Percentiles rank a stretch among this genome's conserved stretches.
phyloP scores from a whole-genome alignment of 2,797 vertebrate species.

The Enteromius mattozi region DNA sequence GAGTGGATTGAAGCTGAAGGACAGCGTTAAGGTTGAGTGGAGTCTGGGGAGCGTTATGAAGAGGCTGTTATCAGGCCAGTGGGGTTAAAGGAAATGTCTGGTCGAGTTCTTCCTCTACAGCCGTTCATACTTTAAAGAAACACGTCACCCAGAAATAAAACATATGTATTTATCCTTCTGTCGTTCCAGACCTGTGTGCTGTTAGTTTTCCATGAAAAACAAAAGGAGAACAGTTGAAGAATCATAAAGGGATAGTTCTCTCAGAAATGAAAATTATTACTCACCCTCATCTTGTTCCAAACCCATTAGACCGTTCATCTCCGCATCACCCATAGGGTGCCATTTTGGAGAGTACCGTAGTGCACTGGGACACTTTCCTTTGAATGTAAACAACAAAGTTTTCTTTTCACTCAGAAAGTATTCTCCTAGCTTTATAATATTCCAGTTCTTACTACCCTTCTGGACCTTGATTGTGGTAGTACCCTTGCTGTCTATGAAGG shows the following conservation, averaged over 20 bases:
- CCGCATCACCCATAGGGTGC: too few relatives aligned
- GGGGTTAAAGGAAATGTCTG: constrained; percentile 1
- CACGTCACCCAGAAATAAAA: neutral
- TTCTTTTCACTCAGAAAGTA: neutral
- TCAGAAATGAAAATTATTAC: neutral
- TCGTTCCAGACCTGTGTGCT: neutral
- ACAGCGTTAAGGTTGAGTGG: neutral
- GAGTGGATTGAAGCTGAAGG: constrained; percentile 1
- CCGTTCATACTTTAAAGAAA: neutral
- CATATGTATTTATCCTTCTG: neutral
- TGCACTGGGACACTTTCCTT: too few relatives aligned
- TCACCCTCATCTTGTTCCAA: neutral
- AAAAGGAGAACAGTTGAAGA: neutral
- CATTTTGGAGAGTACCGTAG: too few relatives aligned
- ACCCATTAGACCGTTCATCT: too few relatives aligned
- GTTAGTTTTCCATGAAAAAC: neutral
- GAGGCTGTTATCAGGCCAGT: neutral
- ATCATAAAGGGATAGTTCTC: neutral
- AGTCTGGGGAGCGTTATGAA: neutral
- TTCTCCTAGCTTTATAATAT: too few relatives aligned
- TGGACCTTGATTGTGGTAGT: too few relatives aligned
- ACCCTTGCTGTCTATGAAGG: too few relatives aligned
- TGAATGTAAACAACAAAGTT: too few relatives aligned
- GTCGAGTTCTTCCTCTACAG: neutral
- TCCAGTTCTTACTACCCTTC: too few relatives aligned